Evolutionary conservation across 2,113 vertebrate species (phyloP).

Genomic region (Apteryx mantelli): DNA sequence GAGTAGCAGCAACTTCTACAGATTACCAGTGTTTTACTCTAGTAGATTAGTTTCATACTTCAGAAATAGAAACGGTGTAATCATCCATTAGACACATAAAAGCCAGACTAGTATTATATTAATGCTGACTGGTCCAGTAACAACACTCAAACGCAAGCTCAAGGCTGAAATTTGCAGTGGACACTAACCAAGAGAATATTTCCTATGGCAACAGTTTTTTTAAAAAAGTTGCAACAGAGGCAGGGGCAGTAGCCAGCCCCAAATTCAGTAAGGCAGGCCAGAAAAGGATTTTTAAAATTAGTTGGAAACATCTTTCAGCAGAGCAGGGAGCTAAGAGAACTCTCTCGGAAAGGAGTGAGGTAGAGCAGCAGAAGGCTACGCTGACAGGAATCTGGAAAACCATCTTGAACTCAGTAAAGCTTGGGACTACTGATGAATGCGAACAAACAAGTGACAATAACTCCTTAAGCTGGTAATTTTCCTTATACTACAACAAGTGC

Average conservation of each 20-base stretch:
- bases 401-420: neutral
- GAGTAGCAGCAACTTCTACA: neutral
- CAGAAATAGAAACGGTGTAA: neutral
- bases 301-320: neutral
- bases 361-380: neutral
- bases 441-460: neutral
- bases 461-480: neutral
- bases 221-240: fast-evolving
- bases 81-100: neutral
- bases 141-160: neutral
- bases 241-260: neutral
- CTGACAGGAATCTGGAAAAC: neutral
- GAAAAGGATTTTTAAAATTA: neutral
- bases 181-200: neutral
- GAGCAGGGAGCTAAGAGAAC: neutral
- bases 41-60: neutral
- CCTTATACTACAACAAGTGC: neutral
- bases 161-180: neutral
- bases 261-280: neutral
- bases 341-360: neutral
- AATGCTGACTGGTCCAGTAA: neutral
- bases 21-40: neutral
- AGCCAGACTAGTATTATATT: neutral
- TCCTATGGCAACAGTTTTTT: neutral
- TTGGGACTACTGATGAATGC: neutral